Percentiles rank a stretch among this genome's conserved stretches.
Conservation (phyloP, 2,888 invertebrate species). For the Drosophila gaucha region DNA sequence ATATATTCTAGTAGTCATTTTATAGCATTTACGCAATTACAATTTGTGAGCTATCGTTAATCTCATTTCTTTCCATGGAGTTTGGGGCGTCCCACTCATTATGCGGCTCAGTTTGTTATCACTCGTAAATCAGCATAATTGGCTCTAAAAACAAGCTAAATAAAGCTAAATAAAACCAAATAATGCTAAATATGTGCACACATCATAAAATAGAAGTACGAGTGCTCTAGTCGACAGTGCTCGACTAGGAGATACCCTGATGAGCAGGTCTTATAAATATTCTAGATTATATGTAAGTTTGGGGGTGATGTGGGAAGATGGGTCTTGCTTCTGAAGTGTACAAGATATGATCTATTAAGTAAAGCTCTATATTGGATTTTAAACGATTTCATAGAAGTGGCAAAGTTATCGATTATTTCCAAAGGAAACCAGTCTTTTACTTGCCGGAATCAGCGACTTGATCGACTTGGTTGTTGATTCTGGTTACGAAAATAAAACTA, state of each 20-base stretch:
- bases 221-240: background rate
- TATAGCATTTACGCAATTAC: constrained; percentile 39
- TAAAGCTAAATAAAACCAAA: constrained; percentile 25
- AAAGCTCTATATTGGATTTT: too few relatives aligned
- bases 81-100: background rate
- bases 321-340: too few relatives aligned
- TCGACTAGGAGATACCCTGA: background rate
- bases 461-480: too few relatives aligned
- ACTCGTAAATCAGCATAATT: constrained; percentile 49
- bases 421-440: too few relatives aligned
- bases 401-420: too few relatives aligned
- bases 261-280: background rate
- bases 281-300: too few relatives aligned
- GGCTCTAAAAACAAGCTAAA: constrained; percentile 46
- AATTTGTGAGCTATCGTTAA: constrained; percentile 30
- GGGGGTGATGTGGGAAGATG: too few relatives aligned
- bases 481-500: too few relatives aligned
- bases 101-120: constrained; percentile 19
- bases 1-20: constrained; percentile 17
- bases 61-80: constrained; percentile 14
- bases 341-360: too few relatives aligned
- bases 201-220: constrained; percentile 10
- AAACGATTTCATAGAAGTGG: too few relatives aligned
- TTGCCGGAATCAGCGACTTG: too few relatives aligned
- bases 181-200: constrained; percentile 43